phyloP scores from a whole-genome alignment of 2,888 invertebrate species.

The Galeopsomyia nigrocyanea region DNA sequence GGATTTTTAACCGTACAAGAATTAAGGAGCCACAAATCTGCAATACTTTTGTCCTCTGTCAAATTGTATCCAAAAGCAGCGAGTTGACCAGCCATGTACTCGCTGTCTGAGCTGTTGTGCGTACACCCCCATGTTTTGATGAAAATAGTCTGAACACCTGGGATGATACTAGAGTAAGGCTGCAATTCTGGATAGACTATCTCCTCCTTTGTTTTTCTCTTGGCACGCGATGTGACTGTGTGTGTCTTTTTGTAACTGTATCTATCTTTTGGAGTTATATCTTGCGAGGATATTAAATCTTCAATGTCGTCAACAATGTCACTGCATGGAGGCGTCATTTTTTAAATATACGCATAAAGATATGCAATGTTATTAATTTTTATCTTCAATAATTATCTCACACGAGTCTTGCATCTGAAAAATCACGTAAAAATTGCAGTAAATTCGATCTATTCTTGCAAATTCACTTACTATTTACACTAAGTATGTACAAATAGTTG shows the following conservation, averaged over 20 bases:
- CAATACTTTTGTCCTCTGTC: slow-evolving; percentile 83
- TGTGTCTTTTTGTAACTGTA: slow-evolving; percentile 81
- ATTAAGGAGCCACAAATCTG: slow-evolving; percentile 96
- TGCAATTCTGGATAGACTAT: slow-evolving; percentile 52
- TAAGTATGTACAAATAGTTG: too few relatives aligned
- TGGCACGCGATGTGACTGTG: slow-evolving; percentile 77
- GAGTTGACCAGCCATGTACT: slow-evolving; percentile 98
- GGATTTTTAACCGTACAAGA: slow-evolving; percentile 99
- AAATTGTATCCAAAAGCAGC: slow-evolving; percentile 89
- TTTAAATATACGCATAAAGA: slow-evolving; percentile 23
- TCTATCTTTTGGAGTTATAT: slow-evolving; percentile 83
- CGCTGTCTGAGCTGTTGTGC: slow-evolving; percentile 97
- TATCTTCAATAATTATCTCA: too few relatives aligned
- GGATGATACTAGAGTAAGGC: slow-evolving; percentile 66
- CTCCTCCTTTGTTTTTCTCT: slow-evolving; percentile 55
- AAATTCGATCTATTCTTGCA: too few relatives aligned
- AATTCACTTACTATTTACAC: too few relatives aligned
- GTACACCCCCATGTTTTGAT: slow-evolving; percentile 98
- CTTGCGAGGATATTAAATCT: slow-evolving; percentile 85
- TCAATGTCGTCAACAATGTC: slow-evolving; percentile 88
- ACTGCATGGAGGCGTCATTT: slow-evolving; percentile 74
- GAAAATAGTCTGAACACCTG: slow-evolving; percentile 74
- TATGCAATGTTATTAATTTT: too few relatives aligned
- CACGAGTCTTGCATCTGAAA: too few relatives aligned
- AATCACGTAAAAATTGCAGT: too few relatives aligned